Percentiles rank a stretch among this genome's conserved stretches.
These are phyloP conservation scores for Epinephelus lanceolatus DNA, from an alignment of 2,113 vertebrate species.

Conservation along the genomic window DNA sequence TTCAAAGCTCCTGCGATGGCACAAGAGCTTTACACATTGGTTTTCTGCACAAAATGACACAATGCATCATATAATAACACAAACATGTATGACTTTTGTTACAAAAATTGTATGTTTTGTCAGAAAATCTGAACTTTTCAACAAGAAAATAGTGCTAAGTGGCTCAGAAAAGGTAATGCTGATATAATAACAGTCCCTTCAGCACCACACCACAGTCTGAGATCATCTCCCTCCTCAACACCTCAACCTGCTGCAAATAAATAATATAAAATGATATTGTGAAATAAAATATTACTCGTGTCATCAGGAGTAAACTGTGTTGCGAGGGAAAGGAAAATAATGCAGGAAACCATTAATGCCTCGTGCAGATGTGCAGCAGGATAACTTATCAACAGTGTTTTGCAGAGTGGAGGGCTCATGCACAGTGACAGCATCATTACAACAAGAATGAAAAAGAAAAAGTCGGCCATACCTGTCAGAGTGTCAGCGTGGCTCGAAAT, in stretches of 20 bases:
- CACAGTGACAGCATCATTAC: slow-evolving; percentile 40
- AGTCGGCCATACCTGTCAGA: slow-evolving; percentile 77
- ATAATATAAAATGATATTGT: too few relatives aligned
- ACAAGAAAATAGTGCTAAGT: not conserved
- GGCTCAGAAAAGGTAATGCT: not conserved
- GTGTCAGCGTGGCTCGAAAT: slow-evolving; percentile 54
- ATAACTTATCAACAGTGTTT: not conserved
- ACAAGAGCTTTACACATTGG: not conserved
- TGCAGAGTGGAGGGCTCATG: slow-evolving; percentile 15
- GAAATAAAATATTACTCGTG: not conserved
- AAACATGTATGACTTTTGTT: not conserved
- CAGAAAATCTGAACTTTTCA: not conserved
- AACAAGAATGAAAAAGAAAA: slow-evolving; percentile 54
- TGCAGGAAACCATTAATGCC: not conserved
- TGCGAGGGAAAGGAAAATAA: not conserved
- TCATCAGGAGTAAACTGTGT: not conserved
- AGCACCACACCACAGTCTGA: not conserved
- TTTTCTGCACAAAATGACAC: not conserved
- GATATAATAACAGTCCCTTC: not conserved
- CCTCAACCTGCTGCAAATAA: not conserved
- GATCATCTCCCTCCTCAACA: not conserved
- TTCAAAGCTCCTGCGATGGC: not conserved
- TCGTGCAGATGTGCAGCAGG: slow-evolving; percentile 7
- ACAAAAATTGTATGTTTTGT: not conserved
- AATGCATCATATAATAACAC: not conserved